A percentile compares a stretch with the other conserved stretches of the same genome.
Conservation (phyloP, 2,888 invertebrate species). For the Diarsia rubi region DNA sequence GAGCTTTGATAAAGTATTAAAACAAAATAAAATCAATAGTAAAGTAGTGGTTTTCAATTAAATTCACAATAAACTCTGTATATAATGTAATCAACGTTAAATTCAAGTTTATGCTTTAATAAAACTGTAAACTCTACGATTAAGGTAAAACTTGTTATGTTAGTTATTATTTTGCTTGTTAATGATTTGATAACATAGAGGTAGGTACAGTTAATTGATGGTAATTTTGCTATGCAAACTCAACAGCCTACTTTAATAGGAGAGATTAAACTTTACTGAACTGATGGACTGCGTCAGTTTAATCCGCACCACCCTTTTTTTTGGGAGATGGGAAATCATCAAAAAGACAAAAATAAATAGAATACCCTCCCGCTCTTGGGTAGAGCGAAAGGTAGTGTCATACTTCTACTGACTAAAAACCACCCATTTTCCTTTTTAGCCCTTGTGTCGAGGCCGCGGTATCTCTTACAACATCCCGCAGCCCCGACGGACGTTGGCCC, state of each 20-base stretch:
- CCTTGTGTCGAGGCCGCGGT: no score
- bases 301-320: no score
- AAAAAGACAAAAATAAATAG: no score
- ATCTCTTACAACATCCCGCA: no score
- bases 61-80: constrained; percentile 7
- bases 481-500: no score
- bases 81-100: neutral
- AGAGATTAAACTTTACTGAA: neutral
- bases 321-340: no score
- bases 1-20: no score
- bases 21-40: neutral
- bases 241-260: neutral
- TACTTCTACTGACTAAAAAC: no score
- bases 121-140: neutral
- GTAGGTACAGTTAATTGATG: neutral
- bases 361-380: no score
- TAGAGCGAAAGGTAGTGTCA: no score
- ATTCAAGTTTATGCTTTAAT: constrained; percentile 9
- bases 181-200: constrained; percentile 1
- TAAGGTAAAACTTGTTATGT: neutral
- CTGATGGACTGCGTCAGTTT: neutral
- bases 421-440: no score
- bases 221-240: neutral
- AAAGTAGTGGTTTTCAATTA: neutral
- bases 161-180: neutral